Evolutionary conservation across 2,113 vertebrate genomes (phyloP).

Genomic region (Grallaria varia): DNA sequence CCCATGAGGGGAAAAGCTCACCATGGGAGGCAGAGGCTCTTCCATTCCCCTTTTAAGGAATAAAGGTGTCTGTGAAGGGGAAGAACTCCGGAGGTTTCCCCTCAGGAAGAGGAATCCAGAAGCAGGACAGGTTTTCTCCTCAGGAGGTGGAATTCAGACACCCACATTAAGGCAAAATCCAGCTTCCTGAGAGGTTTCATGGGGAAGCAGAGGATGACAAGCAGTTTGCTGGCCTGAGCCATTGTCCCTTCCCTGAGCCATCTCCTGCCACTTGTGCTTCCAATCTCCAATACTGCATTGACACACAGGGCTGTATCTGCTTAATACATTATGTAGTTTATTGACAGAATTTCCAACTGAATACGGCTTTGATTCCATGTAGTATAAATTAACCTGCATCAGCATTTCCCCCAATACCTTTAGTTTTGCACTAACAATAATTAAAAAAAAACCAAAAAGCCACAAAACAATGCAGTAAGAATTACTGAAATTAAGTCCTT

Average conservation of each 20-base stretch:
- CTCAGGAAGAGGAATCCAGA: neutral
- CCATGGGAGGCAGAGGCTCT: neutral
- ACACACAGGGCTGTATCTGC: neutral
- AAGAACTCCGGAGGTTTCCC: neutral
- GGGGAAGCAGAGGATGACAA: neutral
- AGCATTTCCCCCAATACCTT: neutral
- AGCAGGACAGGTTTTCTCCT: neutral
- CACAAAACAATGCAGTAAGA: neutral
- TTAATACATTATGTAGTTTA: neutral
- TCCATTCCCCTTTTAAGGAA: neutral
- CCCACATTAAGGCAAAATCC: neutral
- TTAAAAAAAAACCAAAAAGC: neutral
- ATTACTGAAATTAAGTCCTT: slow-evolving; percentile 12
- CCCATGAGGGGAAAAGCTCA: neutral
- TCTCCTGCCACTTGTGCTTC: neutral
- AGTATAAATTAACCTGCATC: neutral
- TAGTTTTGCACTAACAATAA: neutral
- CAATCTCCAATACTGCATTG: neutral
- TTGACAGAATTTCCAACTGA: neutral
- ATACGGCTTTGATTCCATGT: neutral
- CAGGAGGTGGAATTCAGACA: neutral
- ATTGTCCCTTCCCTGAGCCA: neutral
- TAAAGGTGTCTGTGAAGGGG: neutral
- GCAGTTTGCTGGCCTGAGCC: neutral
- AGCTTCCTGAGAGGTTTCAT: neutral